Evolutionary conservation across 2,888 invertebrate species (phyloP).

Genomic region (Pseudococcus jackbeardsleyi): DNA sequence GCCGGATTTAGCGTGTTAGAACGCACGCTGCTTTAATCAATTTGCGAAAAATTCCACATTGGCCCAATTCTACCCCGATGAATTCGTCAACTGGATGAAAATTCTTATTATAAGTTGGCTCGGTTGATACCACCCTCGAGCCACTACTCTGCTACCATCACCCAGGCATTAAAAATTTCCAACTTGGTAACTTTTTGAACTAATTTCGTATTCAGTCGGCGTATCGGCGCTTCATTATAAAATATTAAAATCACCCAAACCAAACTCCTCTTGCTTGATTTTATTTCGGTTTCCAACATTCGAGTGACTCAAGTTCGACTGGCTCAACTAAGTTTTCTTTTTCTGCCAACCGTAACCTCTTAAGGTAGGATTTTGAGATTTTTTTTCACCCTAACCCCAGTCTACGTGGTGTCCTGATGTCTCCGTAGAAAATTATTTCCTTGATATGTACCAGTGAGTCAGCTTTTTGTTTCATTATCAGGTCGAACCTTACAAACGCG

Average conservation of each 20-base stretch:
- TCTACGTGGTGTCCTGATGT: background rate
- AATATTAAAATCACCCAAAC: slow-evolving; percentile 35
- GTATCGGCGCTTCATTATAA: slow-evolving; percentile 25
- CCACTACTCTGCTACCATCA: background rate
- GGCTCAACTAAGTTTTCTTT: background rate
- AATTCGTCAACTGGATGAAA: background rate
- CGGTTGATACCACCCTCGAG: background rate
- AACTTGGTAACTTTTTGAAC: slow-evolving; percentile 10
- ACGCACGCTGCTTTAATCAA: background rate
- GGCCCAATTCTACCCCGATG: background rate
- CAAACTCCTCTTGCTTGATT: background rate
- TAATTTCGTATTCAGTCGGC: slow-evolving; percentile 13
- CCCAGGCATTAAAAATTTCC: background rate
- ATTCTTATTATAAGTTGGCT: background rate
- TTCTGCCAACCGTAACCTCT: background rate
- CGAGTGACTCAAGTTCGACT: background rate
- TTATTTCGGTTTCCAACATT: background rate
- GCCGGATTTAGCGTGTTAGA: background rate
- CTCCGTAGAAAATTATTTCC: background rate
- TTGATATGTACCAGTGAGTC: slow-evolving; percentile 19
- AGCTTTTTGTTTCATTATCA: background rate
- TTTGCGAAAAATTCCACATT: slow-evolving; percentile 16
- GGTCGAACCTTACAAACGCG: background rate
- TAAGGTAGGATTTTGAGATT: background rate
- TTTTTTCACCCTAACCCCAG: background rate